Evolutionary conservation across 1,140 invertebrate species (phyloP), one percentile per base, ranked within the genome.

Genomic region (Bactericera cockerelli): DNA sequence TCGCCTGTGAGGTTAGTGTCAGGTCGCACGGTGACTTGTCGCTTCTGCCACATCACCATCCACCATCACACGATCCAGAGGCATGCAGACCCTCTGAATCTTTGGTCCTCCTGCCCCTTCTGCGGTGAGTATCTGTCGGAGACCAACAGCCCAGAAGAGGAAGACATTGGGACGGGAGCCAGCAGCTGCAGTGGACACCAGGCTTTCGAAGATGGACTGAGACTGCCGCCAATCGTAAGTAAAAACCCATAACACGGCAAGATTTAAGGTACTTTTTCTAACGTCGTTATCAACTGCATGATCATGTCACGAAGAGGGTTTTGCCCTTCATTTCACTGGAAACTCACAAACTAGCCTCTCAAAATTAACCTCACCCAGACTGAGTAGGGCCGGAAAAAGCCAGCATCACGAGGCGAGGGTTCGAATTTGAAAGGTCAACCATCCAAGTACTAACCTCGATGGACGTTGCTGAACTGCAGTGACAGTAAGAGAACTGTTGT

Each of bases 191-290:
- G 19, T 19, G 16, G n/a, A 24, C 28, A 16, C 14, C 57, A 33
- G 1, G 36, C n/a, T 1, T 39, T 39, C n/a, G 31, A 59, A 14
- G 31, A 59, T 36, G 25, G 24, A 21, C 36, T 63, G 19, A 56
- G 61, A 13, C 63, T 59, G 22, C 59, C 60, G 2, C 38, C 61
- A n/a, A 59, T 56, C 19, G 59, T 64, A 54, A 59, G 60, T 38
- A 58, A 26, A 56, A 31, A 54, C 19, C 31, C 11, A 21, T n/a
- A 49, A 58, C 31, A 60, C 22, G 14, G n/a, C 16, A 26, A n/a
- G 56, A 10, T 56, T 56, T 19, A n/a, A 58, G 13, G 10, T 19
- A 22, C 36, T n/a, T 10, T n/a, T 58, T 11, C 13, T 8, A n/a
- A n/a, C n/a, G n/a, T n/a, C n/a, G n/a, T n/a, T n/a, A n/a, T n/a